A percentile compares a stretch with the other conserved stretches of the same genome.
phyloP scores from a whole-genome alignment of 2,888 invertebrate genomes.

The Pristionchus exspectatus region DNA sequence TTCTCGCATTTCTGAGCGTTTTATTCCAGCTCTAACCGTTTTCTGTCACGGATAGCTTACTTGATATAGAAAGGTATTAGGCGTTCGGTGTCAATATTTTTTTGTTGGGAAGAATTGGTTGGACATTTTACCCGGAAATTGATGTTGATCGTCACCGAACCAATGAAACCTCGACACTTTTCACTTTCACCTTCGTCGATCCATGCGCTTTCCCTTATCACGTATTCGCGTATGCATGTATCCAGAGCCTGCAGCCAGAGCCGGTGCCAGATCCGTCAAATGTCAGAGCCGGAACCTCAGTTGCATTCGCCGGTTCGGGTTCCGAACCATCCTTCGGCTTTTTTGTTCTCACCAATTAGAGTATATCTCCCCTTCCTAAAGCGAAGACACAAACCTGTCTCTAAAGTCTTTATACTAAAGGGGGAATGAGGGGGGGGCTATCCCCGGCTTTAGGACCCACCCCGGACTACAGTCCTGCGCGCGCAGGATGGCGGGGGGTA shows the following conservation, averaged over 20 bases:
- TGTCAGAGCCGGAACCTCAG: background rate
- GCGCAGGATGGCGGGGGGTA: background rate
- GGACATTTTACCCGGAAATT: no score
- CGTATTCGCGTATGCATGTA: background rate
- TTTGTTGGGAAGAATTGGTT: no score
- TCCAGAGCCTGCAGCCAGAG: background rate
- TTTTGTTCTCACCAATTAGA: conserved; percentile 48
- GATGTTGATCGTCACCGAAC: no score
- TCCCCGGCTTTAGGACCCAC: background rate
- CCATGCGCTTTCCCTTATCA: background rate
- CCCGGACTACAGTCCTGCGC: conserved; percentile 4
- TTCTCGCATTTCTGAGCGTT: no score
- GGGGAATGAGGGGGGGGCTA: background rate
- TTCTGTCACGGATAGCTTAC: no score
- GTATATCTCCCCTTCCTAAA: background rate
- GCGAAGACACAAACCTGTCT: conserved; percentile 48
- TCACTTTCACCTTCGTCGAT: background rate
- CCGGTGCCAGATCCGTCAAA: background rate
- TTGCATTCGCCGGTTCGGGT: background rate
- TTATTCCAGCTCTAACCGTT: no score
- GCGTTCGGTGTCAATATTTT: no score
- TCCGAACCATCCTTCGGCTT: background rate
- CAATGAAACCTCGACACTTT: no score
- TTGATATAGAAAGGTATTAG: no score
- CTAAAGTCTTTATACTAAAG: background rate